Evolutionary conservation across 1,140 invertebrate species (phyloP), one percentile per base, ranked within the genome.

Genomic region (Drosophila parabipectinata): DNA sequence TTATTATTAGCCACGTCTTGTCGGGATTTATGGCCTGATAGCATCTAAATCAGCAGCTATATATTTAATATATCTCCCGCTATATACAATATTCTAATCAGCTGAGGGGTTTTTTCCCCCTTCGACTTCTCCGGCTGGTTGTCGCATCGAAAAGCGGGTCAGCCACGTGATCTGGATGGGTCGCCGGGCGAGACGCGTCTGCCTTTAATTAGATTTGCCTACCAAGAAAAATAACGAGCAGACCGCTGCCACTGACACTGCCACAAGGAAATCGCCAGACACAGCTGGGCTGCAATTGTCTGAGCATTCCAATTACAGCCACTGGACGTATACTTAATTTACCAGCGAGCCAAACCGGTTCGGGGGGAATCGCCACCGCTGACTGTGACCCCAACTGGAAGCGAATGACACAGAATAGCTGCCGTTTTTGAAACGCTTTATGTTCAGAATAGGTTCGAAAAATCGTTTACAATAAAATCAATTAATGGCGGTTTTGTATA

Each of bases 401-500:
- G 48, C 55, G 52, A 61, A 58, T 37, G 62, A 69, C 63, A 75
- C 55, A 61, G 34, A 57, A 39, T 48, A 30, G 21, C 12, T 14
- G 50, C 58, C 50, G 73, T 81, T 85, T 81, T 74, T 62, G 32
- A 78, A 75, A 71, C 56, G 56, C 26, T 87, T 88, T 82, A 82
- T 82, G 53, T 75, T 87, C 55, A 72, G 67, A 75, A 63, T 52
- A 61, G 62, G 77, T 52, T 66, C 60, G 47, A 69, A 73, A 66
- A 69, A 73, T 62, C 72, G 55, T 85, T 67, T 76, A 87, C 81
- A 81, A 47, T 79, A 68, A 72, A 76, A 72, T 77, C 72, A 81
- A 73, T 73, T 60, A 41, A 81, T 54, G 73, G 62, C 53, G 74
- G 69, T 82, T 85, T 87, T 87, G 82, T 87, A 85, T 88, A 87